Evolutionary conservation across 37 sponge, comb jelly and placozoan genomes (phyloP).

Genomic region (Haliclona indistincta): DNA sequence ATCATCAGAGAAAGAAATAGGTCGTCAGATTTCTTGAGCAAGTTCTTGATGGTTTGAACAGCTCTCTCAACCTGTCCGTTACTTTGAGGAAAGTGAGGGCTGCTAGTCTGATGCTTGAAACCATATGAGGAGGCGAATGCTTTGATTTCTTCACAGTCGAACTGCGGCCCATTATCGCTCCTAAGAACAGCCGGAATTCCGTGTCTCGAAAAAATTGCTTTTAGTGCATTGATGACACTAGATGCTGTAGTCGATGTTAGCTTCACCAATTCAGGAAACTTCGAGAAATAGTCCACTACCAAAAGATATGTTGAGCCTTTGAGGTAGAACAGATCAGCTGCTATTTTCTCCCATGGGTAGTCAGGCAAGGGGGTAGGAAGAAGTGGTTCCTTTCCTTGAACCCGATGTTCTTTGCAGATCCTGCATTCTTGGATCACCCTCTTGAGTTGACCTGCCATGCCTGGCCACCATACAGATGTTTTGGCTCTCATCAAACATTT

Average conservation of each 20-base stretch:
- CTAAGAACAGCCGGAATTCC: constrained; percentile 18
- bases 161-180: constrained; percentile 54
- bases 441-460: constrained; percentile 10
- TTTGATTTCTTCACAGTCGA: constrained; percentile 16
- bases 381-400: constrained; percentile 10
- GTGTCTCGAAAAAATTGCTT: constrained; percentile 27
- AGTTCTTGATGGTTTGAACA: constrained; percentile 36
- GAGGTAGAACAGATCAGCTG: constrained; percentile 31
- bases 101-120: constrained; percentile 26
- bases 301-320: constrained; percentile 21
- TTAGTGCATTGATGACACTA: constrained; percentile 19
- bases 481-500: constrained; percentile 7
- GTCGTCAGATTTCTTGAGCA: constrained; percentile 21
- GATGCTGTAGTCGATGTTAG: constrained; percentile 12
- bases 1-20: constrained; percentile 25
- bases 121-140: constrained; percentile 13
- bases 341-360: constrained; percentile 59
- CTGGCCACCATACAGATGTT: constrained; percentile 56
- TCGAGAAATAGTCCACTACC: constrained; percentile 43
- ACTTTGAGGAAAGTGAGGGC: constrained; percentile 50
- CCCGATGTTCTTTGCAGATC: not conserved
- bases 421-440: constrained; percentile 4
- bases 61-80: constrained; percentile 40
- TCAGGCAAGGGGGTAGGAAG: constrained; percentile 36
- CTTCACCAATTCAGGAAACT: constrained; percentile 41